Evolutionary conservation across 1,140 invertebrate genomes (phyloP).

Genomic region (Platyura marginata): DNA sequence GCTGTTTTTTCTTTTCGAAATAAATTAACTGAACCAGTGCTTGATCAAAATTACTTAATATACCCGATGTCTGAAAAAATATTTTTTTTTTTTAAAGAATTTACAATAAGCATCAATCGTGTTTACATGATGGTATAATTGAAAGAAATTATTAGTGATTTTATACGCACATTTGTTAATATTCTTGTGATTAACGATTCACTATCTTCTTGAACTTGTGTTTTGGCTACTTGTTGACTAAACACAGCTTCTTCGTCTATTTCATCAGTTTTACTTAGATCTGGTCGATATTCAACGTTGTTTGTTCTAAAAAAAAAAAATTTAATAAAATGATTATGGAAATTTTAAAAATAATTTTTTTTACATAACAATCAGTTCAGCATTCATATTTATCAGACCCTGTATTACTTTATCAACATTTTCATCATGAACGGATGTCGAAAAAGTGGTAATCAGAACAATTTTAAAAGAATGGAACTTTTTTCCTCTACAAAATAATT

Average conservation of each 20-base stretch:
- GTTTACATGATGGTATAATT: too few relatives aligned
- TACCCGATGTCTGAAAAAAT: neutral
- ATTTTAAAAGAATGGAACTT: neutral
- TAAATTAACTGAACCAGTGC: neutral
- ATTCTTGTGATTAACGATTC: too few relatives aligned
- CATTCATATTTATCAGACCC: neutral
- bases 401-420: neutral
- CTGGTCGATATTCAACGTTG: neutral
- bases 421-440: neutral
- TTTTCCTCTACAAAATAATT: neutral
- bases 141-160: too few relatives aligned
- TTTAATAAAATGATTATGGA: neutral
- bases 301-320: neutral
- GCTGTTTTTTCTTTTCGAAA: neutral
- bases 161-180: too few relatives aligned
- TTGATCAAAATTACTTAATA: neutral
- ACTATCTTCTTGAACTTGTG: neutral
- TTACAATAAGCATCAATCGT: too few relatives aligned
- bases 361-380: neutral
- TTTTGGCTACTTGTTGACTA: neutral
- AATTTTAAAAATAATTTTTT: neutral
- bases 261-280: neutral
- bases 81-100: too few relatives aligned
- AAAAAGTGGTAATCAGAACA: neutral
- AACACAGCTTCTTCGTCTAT: neutral